phyloP scores from a whole-genome alignment of 37 sponge, comb jelly and placozoan genomes.

The Diacarnus erythraeanus region DNA sequence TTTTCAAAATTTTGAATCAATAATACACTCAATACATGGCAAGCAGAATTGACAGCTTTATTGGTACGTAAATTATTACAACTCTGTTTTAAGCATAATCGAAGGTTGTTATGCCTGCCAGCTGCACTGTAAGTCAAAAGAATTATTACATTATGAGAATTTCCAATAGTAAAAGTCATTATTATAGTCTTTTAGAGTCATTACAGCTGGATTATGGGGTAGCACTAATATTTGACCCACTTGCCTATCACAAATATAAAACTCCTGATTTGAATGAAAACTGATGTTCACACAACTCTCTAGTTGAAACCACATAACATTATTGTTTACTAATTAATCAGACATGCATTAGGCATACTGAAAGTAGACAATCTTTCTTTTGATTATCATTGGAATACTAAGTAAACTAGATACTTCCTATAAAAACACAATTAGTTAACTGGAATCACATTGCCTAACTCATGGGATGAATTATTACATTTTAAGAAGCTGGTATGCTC shows the following conservation, averaged over 20 bases:
- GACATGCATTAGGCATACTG: neutral
- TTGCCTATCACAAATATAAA: no score
- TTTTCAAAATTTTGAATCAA: conserved; percentile 19
- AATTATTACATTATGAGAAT: no score
- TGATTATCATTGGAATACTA: neutral
- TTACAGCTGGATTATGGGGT: no score
- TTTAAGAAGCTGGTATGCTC: no score
- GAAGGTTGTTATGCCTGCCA: conserved; percentile 12
- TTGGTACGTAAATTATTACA: conserved; percentile 13
- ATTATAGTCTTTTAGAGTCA: no score
- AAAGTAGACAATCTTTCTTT: neutral
- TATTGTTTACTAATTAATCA: neutral
- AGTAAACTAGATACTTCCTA: neutral
- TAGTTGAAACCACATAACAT: no score
- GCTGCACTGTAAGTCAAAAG: conserved; percentile 19
- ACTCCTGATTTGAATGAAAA: no score
- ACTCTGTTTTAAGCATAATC: conserved; percentile 6
- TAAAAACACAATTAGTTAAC: no score
- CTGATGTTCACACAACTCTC: no score
- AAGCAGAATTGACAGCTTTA: conserved; percentile 22
- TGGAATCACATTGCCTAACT: neutral
- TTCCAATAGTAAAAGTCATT: no score
- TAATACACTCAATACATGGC: conserved; percentile 40
- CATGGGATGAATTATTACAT: no score
- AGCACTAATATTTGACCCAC: no score